Percentiles rank a stretch among this genome's conserved stretches.
Evolutionary conservation across 1,140 invertebrate genomes (phyloP).

Genomic region (Drosophila varians): DNA sequence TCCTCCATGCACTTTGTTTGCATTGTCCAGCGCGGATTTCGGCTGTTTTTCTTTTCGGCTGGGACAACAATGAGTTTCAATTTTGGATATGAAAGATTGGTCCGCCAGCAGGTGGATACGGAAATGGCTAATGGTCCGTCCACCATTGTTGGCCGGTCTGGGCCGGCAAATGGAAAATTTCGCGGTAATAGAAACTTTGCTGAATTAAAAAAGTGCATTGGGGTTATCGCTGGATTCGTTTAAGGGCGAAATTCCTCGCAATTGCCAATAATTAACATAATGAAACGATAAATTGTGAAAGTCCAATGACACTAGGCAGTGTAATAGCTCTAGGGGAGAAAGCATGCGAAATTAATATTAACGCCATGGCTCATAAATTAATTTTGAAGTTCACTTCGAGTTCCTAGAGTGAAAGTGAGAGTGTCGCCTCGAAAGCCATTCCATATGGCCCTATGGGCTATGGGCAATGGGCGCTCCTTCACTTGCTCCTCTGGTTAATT

Average conservation of each 20-base stretch:
- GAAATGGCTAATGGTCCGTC: conserved; percentile 23
- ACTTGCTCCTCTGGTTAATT: conserved; percentile 75
- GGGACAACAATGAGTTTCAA: conserved; percentile 41
- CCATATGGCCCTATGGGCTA: conserved; percentile 62
- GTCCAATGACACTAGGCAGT: conserved; percentile 67
- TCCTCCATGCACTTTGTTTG: conserved; percentile 32
- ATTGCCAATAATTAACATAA: conserved; percentile 83
- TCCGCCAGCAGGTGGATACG: conserved; percentile 14
- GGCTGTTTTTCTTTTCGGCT: conserved; percentile 23
- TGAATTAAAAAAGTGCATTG: conserved; percentile 55
- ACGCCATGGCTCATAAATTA: conserved; percentile 79
- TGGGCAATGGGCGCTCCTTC: conserved; percentile 25
- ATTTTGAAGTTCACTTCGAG: conserved; percentile 62
- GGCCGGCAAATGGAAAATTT: conserved; percentile 1
- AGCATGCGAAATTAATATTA: conserved; percentile 67
- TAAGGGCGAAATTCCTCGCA: conserved; percentile 41
- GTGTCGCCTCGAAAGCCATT: conserved; percentile 37
- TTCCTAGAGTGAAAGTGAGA: conserved; percentile 53
- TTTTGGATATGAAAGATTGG: conserved; percentile 27
- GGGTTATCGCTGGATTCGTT: conserved; percentile 47
- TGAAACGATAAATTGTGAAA: conserved; percentile 78
- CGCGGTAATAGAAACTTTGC: conserved; percentile 15
- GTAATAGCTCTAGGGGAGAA: conserved; percentile 43
- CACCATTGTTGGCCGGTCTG: conserved; percentile 21
- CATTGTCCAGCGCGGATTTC: conserved; percentile 35